Evolutionary conservation across 1,140 invertebrate genomes (phyloP), one percentile per base, ranked within the genome.

Genomic region (Drosophila asahinai): DNA sequence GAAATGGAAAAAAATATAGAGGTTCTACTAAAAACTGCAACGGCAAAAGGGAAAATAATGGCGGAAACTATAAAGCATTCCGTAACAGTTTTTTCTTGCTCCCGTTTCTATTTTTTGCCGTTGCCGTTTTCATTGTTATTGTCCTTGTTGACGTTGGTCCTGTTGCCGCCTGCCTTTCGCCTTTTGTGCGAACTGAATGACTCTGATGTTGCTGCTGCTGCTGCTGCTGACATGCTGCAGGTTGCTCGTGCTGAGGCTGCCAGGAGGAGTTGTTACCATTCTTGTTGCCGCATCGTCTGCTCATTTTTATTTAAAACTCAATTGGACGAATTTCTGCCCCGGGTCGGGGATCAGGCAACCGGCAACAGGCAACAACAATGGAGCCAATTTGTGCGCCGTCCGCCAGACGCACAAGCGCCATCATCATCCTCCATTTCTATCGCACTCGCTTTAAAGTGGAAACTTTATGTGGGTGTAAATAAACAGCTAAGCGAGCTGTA

Each of bases 61-160:
- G 63, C 66, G 77, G 71, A 89, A 87, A 83, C 83, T 83, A 89
- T 89, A 87, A 87, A 87, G 84, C 83, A 83, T 87, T 87, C 68
- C 83, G 73, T 61, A 72, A 78, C 62, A 72, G 60, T 84, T 89
- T 74, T 51, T 73, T 77, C 75, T 77, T 57, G 68, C 49, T 70
- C 54, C 61, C 55, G 63, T 79, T 64, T 65, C 66, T 78, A 45
- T 76, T 75, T 75, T 76, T 68, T 83, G 62, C 70, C 80, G 77
- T 58, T 64, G 59, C 55, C 51, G 25, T 65, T 71, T 79, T 80
- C 63, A 64, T 76, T 81, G 80, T 74, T 77, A 59, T 51, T 80
- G 67, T 77, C 76, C 57, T 60, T 67, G 61, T 70, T 80, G 63
- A 79, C 78, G 72, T 64, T 77, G 80, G 51, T 86, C 72, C 83